These are phyloP conservation scores for Planococcus citri DNA, from an alignment of 1,140 invertebrate species.

Conservation along the genomic window DNA sequence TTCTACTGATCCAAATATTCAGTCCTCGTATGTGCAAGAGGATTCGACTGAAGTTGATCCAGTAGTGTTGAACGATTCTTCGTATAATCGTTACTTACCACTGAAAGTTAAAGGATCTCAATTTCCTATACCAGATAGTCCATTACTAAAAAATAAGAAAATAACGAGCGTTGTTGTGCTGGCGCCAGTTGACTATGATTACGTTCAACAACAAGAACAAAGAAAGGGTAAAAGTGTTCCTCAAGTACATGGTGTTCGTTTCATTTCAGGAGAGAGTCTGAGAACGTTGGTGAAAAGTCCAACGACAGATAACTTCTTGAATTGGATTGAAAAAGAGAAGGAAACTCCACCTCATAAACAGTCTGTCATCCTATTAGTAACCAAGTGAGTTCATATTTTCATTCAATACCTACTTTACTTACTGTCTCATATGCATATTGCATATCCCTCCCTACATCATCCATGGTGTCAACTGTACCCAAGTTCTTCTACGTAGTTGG, in stretches of 20 bases:
- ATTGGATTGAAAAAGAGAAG: constrained; percentile 62
- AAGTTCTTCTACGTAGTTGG: too few relatives aligned
- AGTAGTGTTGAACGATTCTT: constrained; percentile 53
- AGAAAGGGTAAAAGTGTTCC: constrained; percentile 19
- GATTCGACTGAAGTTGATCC: constrained; percentile 59
- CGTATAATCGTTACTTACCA: constrained; percentile 68
- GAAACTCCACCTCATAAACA: constrained; percentile 54
- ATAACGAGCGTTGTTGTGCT: constrained; percentile 69
- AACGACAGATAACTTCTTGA: constrained; percentile 58
- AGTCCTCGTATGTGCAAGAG: constrained; percentile 51
- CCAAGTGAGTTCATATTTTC: constrained; percentile 46
- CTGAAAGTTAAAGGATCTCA: constrained; percentile 69
- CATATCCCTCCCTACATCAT: too few relatives aligned
- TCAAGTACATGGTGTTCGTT: constrained; percentile 38
- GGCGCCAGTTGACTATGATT: constrained; percentile 58
- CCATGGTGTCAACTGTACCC: too few relatives aligned
- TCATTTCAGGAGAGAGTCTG: constrained; percentile 50
- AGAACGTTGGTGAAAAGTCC: constrained; percentile 62
- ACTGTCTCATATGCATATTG: too few relatives aligned
- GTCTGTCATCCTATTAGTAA: constrained; percentile 63
- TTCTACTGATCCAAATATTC: constrained; percentile 55
- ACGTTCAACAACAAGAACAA: constrained; percentile 34
- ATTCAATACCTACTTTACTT: too few relatives aligned
- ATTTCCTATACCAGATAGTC: constrained; percentile 63
- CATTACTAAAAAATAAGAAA: constrained; percentile 53